Base-by-base conservation (phyloP, 2,888 invertebrate genomes). In the Phlogophora meticulosa region DNA sequence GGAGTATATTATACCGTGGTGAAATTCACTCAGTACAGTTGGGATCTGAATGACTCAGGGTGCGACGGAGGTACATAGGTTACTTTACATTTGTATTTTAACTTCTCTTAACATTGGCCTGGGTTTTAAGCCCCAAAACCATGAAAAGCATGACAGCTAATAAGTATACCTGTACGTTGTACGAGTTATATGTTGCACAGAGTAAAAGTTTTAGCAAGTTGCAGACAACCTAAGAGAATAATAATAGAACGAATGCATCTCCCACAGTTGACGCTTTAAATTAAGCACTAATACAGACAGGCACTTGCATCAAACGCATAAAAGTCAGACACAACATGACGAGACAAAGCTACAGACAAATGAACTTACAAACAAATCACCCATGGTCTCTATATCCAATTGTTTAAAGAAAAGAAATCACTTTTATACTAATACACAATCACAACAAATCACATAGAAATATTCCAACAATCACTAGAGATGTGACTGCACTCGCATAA, bases 321-420 rank as follows among this genome's bases (percentile, higher is more conserved):
- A 40, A 71, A 42, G 11, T 32, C 36, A 60, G 40, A 67, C 48
- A 58, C n/a, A 71, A 60, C 48, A 42, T 11, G 48, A 49, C 9
- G 71, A 59, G 42, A 48, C n/a, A 36, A 28, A 10, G 49, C n/a
- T 13, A 1, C 17, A 22, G 5, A 34, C 34, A 49, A 1, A 1
- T 17, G 4, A 58, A 90, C 91, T 90, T 85, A 92, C 92, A 80
- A 82, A 59, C 55, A 91, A 64, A 82, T 91, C 91, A 17, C 87
- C 87, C 91, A 91, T 91, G 42, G 32, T 48, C 22, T 5, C 13
- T n/a, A 43, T 38, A n/a, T 13, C 13, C n/a, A 20, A 36, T 17
- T 20, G 13, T 52, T 36, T n/a, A 28, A 28, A 28, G 5, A 42
- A 32, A 55, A n/a, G 13, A 57, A 57, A 64, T 17, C 49, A 45